These are phyloP conservation scores for Physeter macrocephalus DNA, from an alignment of 2,113 vertebrate species.

Conservation along the genomic window DNA sequence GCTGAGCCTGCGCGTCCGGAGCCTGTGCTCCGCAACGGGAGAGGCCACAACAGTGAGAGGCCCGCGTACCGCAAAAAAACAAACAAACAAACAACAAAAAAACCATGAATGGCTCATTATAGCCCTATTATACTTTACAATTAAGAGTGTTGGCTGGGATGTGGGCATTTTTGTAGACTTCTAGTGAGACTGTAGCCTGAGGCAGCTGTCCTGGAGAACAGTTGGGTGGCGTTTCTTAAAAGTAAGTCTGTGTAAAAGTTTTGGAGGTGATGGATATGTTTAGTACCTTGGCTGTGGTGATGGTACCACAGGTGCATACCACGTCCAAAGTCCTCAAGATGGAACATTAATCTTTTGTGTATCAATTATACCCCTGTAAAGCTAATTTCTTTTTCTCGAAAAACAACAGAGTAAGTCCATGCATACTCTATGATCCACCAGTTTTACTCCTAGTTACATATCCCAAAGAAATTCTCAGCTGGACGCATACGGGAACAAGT, in stretches of 20 bases:
- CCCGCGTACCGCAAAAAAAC: no score
- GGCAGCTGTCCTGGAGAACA: neutral
- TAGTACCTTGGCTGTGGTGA: no score
- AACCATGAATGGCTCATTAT: neutral
- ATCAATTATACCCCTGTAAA: neutral
- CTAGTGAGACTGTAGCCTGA: fast-evolving
- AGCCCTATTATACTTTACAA: neutral
- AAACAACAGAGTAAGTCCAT: neutral
- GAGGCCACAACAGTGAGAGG: no score
- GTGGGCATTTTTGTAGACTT: fast-evolving
- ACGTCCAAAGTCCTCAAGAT: neutral
- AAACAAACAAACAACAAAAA: no score
- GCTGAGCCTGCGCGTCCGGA: no score
- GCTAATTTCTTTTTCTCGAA: neutral
- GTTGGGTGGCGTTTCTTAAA: neutral
- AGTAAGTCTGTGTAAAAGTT: neutral
- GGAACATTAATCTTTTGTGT: neutral
- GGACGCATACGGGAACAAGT: fast-evolving
- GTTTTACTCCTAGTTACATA: no score
- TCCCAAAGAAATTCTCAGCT: neutral
- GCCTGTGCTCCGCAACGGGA: no score
- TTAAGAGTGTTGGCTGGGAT: neutral
- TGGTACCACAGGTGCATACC: no score
- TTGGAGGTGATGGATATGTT: neutral
- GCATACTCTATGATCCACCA: neutral